Base-by-base conservation (phyloP, 2,888 invertebrate genomes). In the Malthinus seriepunctatus region DNA sequence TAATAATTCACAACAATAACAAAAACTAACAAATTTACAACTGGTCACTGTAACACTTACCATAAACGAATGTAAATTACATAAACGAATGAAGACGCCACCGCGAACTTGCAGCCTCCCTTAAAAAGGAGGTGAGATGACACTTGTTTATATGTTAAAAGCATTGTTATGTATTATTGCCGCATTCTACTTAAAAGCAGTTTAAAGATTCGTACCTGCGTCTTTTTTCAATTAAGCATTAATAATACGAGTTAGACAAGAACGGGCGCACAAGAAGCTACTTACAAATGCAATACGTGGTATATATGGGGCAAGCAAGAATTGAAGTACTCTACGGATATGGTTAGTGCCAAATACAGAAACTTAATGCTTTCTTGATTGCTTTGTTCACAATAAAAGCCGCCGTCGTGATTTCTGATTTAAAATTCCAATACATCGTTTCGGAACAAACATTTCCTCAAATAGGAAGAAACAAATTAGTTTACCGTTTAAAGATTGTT, bases 121-220 rank as follows among this genome's bases (percentile, higher is more conserved):
- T 51, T 53, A 60, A 63, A 23, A 23, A 60, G 60, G 56, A 63
- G 59, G 56, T 48, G 60, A 45, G 56, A 60, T 56, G 60, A 63
- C 63, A 60, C 63, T 51, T 60, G 60, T 60, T 56, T 49, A 52
- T 53, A 45, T 50, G 45, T 34, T 42, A 53, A 51, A 23, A 11
- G 48, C 58, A 58, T 55, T 61, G 59, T 59, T 49, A 42, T 42
- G 53, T 45, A 48, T 57, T 48, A 56, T 50, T 47, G 51, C 34
- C 42, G 32, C 48, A 39, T 32, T 34, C 38, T 38, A 33, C 14
- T 50, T 50, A 44, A 56, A 56, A 33, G 9, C 32, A 15, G 45
- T 45, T 58, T 14, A 23, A 51, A 47, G 47, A 38, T 3, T 23
- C 42, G 10, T 38, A 15, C 10, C 12, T 33, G 14, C 48, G 42